Percentiles rank a stretch among this genome's conserved stretches.
Conservation (phyloP, 2,888 invertebrate genomes). For the Drosophila seclusa region DNA sequence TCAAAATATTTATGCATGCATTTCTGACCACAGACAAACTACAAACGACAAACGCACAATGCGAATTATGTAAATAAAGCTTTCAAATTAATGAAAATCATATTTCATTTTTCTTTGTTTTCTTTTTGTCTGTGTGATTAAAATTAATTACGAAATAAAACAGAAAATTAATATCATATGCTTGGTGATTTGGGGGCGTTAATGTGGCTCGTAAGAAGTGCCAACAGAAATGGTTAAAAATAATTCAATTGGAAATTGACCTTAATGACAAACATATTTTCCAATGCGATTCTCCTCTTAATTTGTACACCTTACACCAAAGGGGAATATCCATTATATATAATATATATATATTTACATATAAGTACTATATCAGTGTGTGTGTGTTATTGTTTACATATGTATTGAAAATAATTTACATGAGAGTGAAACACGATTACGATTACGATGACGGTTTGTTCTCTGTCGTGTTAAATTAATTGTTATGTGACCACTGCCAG, state of each 20-base stretch:
- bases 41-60: conserved; percentile 9
- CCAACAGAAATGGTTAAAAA: conserved; percentile 11
- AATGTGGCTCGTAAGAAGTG: not conserved
- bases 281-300: conserved; percentile 18
- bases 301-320: conserved; percentile 36
- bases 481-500: conserved; percentile 43
- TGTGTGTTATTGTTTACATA: conserved; percentile 31
- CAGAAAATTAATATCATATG: not conserved
- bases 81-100: conserved; percentile 2
- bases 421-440: conserved; percentile 20
- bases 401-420: conserved; percentile 31
- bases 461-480: conserved; percentile 58
- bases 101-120: not conserved
- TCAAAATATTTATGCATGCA: conserved; percentile 36
- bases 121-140: not conserved
- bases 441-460: conserved; percentile 42
- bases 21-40: conserved; percentile 26
- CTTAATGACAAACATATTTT: conserved; percentile 14
- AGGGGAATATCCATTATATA: conserved; percentile 7
- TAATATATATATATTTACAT: conserved; percentile 4
- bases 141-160: conserved; percentile 2
- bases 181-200: not conserved
- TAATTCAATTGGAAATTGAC: conserved; percentile 22
- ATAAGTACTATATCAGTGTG: conserved; percentile 1
- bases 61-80: not conserved